Base-by-base conservation (phyloP, 2,113 vertebrate genomes). In the Pterocles orientalis region DNA sequence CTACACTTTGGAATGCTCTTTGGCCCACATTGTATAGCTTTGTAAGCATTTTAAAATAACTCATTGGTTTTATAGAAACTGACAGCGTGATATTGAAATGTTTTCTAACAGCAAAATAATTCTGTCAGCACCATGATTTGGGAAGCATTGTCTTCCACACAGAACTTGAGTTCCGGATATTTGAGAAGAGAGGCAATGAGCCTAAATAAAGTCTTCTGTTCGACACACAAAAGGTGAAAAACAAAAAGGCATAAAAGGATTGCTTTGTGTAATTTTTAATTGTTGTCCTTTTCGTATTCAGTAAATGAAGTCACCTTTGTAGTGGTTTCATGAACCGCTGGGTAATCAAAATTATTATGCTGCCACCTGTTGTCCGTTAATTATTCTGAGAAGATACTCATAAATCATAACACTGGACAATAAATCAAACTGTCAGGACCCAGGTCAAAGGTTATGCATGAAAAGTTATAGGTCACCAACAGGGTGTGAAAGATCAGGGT, bases 331-430 rank as follows among this genome's bases (percentile, higher is more conserved):
- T 98, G 98, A 98, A 98, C 97, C 97, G 97, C 98, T 98, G 98
- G 97, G 97, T 98, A 98, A 98, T 98, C 98, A 98, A 98, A 98
- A 98, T 98, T 98, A 98, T 98, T 98, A 98, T 98, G 98, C 98
- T 97, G 98, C 99, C 99, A 99, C 99, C 99, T 99, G 99, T 99
- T 99, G 99, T 98, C 98, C 98, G 98, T 99, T 99, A 99, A 99
- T 99, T 99, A 99, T 98, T 98, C 98, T 98, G 98, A 99, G 98
- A 97, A 99, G 99, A 99, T 99, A 99, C 98, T 99, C 99, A 99
- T 99, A 99, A 99, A 99, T 99, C 99, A 99, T 99, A 99, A 99
- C 99, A 98, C 98, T 94, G 98, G 98, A 99, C 99, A 99, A 99
- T 99, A 99, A 99, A 99, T 99, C 99, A 99, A 99, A 98, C 99